Evolutionary conservation across 2,888 invertebrate genomes (phyloP).

Genomic region (Dryadula phaetusa): DNA sequence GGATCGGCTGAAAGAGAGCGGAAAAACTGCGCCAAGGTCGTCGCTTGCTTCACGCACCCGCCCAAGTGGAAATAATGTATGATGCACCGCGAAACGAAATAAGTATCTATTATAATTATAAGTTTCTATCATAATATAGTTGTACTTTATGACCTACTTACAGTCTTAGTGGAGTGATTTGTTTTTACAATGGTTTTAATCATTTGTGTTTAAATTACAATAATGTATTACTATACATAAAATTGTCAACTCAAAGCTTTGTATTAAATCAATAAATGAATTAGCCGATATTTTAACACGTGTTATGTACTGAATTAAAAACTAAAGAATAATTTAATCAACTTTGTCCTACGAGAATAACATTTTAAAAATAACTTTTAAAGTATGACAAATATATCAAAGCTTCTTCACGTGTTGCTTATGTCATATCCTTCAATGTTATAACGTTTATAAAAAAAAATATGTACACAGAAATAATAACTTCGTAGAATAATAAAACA

Average conservation of each 20-base stretch:
- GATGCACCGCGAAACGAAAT: constrained; percentile 42
- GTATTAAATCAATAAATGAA: too few relatives aligned
- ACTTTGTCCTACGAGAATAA: too few relatives aligned
- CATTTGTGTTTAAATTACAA: too few relatives aligned
- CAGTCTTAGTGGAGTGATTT: neutral
- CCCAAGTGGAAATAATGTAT: constrained; percentile 68
- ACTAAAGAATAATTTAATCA: neutral
- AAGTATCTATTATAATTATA: constrained; percentile 30
- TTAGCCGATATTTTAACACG: neutral
- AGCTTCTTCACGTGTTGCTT: too few relatives aligned
- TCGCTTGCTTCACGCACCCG: constrained; percentile 69
- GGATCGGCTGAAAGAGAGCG: constrained; percentile 81
- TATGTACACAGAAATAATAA: too few relatives aligned
- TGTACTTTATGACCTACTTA: neutral
- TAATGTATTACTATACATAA: neutral
- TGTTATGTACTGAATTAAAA: neutral
- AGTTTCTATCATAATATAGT: constrained; percentile 15
- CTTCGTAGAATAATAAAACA: neutral
- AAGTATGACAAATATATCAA: too few relatives aligned
- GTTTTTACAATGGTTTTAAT: neutral
- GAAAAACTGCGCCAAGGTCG: constrained; percentile 82
- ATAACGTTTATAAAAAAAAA: too few relatives aligned
- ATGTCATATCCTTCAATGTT: too few relatives aligned
- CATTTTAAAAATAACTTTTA: too few relatives aligned
- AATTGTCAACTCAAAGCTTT: neutral